Percentiles rank a stretch among this genome's conserved stretches.
Evolutionary conservation across 2,888 invertebrate species (phyloP).

Genomic region (Romanomermis culicivorax): DNA sequence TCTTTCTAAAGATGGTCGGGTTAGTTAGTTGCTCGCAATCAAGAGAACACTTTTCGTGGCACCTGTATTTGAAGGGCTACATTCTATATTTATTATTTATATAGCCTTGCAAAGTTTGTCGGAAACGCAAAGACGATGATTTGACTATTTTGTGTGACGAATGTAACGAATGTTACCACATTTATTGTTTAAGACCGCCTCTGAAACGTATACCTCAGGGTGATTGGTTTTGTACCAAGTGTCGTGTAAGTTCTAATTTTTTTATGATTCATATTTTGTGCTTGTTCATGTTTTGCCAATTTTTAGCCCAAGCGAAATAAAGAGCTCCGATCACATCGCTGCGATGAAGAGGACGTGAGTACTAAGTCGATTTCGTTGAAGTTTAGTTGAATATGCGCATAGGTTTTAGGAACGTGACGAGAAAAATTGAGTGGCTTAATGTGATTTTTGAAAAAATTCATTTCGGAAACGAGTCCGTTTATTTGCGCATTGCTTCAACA

Average conservation of each 20-base stretch:
- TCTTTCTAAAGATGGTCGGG: too few relatives aligned
- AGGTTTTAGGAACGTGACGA: neutral
- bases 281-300: too few relatives aligned
- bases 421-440: too few relatives aligned
- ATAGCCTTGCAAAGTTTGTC: conserved; percentile 90
- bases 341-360: neutral
- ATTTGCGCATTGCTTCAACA: too few relatives aligned
- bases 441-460: too few relatives aligned
- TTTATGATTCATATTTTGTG: too few relatives aligned
- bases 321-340: neutral
- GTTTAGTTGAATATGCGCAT: neutral
- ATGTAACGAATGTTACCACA: conserved; percentile 88
- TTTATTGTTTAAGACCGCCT: conserved; percentile 86
- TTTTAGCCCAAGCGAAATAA: too few relatives aligned
- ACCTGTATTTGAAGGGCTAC: neutral
- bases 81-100: conserved; percentile 11
- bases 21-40: too few relatives aligned
- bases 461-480: too few relatives aligned
- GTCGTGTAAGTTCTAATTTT: too few relatives aligned
- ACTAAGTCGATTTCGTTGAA: neutral
- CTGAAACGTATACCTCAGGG: conserved; percentile 91
- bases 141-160: conserved; percentile 80
- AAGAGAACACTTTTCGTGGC: neutral
- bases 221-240: conserved; percentile 92
- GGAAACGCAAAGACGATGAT: conserved; percentile 82